These are phyloP conservation scores for Emmelina monodactyla DNA, from an alignment of 2,888 invertebrate species.

Conservation along the genomic window DNA sequence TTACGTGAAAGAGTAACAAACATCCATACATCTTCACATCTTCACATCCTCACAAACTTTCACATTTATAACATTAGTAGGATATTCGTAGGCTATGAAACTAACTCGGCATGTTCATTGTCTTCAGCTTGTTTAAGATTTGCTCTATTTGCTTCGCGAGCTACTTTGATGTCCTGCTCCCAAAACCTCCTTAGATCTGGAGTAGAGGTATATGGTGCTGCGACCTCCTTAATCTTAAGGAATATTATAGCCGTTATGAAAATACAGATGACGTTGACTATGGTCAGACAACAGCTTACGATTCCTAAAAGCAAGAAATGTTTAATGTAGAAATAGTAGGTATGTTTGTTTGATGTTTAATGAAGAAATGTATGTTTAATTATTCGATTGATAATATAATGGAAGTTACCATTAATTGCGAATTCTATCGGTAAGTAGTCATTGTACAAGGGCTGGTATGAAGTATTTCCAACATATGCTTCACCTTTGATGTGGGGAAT, in stretches of 20 bases:
- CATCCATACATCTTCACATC: too few species aligned
- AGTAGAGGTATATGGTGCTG: constrained; percentile 80
- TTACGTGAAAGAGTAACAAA: too few species aligned
- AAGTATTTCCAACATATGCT: constrained; percentile 66
- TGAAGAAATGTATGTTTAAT: too few species aligned
- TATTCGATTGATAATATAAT: too few species aligned
- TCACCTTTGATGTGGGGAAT: constrained; percentile 77
- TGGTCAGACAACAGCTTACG: constrained; percentile 79
- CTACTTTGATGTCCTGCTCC: constrained; percentile 82
- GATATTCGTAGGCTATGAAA: constrained; percentile 2
- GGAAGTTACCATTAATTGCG: constrained; percentile 71
- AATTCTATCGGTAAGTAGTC: constrained; percentile 80
- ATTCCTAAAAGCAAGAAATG: constrained; percentile 67
- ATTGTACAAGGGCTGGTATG: constrained; percentile 74
- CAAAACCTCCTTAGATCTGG: constrained; percentile 79
- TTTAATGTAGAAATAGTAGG: too few species aligned
- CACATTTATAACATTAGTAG: too few species aligned
- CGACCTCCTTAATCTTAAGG: constrained; percentile 85
- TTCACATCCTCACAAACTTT: too few species aligned
- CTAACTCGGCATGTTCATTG: constrained; percentile 52
- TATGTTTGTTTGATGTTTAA: too few species aligned
- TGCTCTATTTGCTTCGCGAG: constrained; percentile 71
- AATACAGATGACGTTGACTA: constrained; percentile 85
- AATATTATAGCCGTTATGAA: constrained; percentile 82
- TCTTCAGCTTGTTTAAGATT: constrained; percentile 66